These are phyloP conservation scores for Phymastichus coffea DNA, from an alignment of 1,140 invertebrate species.

Conservation along the genomic window DNA sequence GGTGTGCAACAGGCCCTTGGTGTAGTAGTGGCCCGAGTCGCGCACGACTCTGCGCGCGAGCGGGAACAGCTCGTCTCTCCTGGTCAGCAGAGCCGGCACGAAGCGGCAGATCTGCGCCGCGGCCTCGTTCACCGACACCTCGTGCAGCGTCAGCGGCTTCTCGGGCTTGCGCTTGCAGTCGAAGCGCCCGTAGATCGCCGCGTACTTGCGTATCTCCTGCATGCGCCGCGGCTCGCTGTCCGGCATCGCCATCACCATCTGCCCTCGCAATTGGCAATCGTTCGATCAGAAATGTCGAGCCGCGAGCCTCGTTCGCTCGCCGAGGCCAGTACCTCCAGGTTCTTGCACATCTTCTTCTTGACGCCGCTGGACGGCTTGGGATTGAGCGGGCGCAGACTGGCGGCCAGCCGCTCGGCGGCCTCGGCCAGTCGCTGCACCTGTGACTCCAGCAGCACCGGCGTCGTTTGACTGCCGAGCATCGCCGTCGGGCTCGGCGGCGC, in stretches of 20 bases:
- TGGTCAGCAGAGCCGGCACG: constrained; percentile 84
- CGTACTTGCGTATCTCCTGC: constrained; percentile 93
- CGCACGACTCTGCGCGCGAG: constrained; percentile 91
- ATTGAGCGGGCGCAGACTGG: constrained; percentile 80
- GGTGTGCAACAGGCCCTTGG: constrained; percentile 60
- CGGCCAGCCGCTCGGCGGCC: constrained; percentile 78
- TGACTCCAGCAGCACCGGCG: constrained; percentile 76
- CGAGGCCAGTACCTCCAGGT: constrained; percentile 70
- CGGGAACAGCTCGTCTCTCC: constrained; percentile 92
- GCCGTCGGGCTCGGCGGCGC: constrained; percentile 60
- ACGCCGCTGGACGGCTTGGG: constrained; percentile 88
- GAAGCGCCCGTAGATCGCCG: constrained; percentile 94
- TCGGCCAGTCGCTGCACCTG: constrained; percentile 83
- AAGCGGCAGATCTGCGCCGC: constrained; percentile 92
- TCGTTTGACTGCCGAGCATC: constrained; percentile 55
- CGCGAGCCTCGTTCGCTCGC: background rate
- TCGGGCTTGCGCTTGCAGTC: constrained; percentile 95
- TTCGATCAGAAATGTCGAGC: too few species aligned
- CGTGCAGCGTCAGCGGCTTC: constrained; percentile 93
- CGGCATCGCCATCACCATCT: constrained; percentile 85
- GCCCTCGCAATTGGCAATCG: background rate
- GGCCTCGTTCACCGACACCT: constrained; percentile 96
- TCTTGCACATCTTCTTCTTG: constrained; percentile 92
- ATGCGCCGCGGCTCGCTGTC: constrained; percentile 84
- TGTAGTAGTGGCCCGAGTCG: constrained; percentile 88